A percentile compares a stretch with the other conserved stretches of the same genome.
phyloP scores from a whole-genome alignment of 1,140 invertebrate species.

The Caenorhabditis inopinata region DNA sequence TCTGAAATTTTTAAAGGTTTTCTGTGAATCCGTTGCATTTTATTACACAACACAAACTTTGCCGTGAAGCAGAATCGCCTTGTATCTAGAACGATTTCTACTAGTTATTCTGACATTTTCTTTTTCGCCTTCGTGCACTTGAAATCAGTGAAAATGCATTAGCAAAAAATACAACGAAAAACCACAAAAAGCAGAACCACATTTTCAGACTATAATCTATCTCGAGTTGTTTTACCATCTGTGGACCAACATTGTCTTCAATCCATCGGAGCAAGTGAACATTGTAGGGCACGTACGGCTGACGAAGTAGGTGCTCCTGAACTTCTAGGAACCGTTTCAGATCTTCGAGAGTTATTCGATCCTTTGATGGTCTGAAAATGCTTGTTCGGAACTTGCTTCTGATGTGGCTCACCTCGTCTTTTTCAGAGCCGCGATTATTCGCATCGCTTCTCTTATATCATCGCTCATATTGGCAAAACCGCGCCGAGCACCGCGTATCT shows the following conservation, averaged over 20 bases:
- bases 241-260: slow-evolving; percentile 43
- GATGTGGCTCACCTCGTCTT: slow-evolving; percentile 56
- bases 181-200: slow-evolving; percentile 18
- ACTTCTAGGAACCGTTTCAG: slow-evolving; percentile 65
- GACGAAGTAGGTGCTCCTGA: slow-evolving; percentile 62
- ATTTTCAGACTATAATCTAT: neutral
- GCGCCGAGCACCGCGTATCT: slow-evolving; percentile 62
- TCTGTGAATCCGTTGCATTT: neutral
- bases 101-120: no score
- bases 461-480: slow-evolving; percentile 63
- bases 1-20: neutral
- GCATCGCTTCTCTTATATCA: slow-evolving; percentile 65
- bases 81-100: neutral
- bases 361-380: slow-evolving; percentile 61
- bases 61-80: neutral
- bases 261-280: slow-evolving; percentile 66
- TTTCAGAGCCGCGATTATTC: slow-evolving; percentile 65
- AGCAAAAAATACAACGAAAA: neutral
- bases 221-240: slow-evolving; percentile 35
- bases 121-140: neutral
- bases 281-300: slow-evolving; percentile 66
- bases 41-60: neutral
- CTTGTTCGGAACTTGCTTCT: neutral
- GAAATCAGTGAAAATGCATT: neutral
- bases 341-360: slow-evolving; percentile 65